Conservation (phyloP, 2,113 vertebrate genomes). For the Mixornis gularis region DNA sequence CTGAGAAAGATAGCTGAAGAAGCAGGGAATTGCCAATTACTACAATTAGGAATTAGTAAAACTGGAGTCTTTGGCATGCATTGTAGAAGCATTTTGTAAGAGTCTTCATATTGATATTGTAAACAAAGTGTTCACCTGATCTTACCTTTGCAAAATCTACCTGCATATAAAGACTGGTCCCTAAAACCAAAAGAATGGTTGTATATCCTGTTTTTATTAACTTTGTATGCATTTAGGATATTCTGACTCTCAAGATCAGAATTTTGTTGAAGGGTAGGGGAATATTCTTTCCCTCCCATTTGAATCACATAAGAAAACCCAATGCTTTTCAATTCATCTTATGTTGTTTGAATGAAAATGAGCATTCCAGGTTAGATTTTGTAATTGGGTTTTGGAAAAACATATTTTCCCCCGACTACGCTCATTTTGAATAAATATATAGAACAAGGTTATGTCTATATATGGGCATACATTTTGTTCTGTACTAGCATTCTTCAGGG, state of each 20-base stretch:
- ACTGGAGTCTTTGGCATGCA: background rate
- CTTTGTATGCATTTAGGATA: background rate
- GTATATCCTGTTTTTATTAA: background rate
- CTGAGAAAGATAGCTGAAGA: background rate
- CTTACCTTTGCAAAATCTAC: background rate
- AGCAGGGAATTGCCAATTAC: background rate
- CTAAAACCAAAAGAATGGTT: background rate
- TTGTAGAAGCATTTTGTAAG: background rate
- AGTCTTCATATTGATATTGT: background rate
- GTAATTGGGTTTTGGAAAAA: background rate
- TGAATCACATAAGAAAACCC: background rate
- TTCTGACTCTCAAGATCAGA: background rate
- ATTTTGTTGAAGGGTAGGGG: fast-evolving
- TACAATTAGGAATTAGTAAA: background rate
- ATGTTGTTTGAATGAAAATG: background rate
- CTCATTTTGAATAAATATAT: background rate
- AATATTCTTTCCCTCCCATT: background rate
- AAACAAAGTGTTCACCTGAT: background rate
- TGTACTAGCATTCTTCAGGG: background rate
- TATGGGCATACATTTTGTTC: background rate
- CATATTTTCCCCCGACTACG: background rate
- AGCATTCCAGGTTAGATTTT: background rate
- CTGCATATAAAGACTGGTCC: background rate
- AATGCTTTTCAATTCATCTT: background rate
- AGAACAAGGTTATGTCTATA: background rate